Conservation (phyloP, 1,140 invertebrate genomes). For the Drosophila carrolli region DNA sequence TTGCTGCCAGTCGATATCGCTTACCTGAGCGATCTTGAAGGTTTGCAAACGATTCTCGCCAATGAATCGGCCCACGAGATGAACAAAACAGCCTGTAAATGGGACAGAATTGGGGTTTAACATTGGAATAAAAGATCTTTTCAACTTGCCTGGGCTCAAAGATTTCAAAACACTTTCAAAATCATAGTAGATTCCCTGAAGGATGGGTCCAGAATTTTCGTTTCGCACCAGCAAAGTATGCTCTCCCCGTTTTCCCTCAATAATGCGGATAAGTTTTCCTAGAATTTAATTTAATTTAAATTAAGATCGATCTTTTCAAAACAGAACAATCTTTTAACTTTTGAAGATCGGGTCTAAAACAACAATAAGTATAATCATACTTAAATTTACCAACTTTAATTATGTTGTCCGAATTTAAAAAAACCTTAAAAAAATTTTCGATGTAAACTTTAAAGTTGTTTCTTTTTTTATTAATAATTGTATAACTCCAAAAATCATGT, state of each 20-base stretch:
- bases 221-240: constrained; percentile 63
- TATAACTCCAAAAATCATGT: no score
- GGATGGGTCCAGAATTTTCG: constrained; percentile 57
- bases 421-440: no score
- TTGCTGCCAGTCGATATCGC: constrained; percentile 30
- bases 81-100: constrained; percentile 57
- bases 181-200: constrained; percentile 73
- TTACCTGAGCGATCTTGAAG: constrained; percentile 56
- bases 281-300: neutral
- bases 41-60: constrained; percentile 63
- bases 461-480: no score
- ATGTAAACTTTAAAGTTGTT: no score
- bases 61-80: constrained; percentile 64
- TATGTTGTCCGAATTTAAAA: no score
- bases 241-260: constrained; percentile 62
- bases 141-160: constrained; percentile 33
- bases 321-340: no score
- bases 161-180: constrained; percentile 48
- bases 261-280: constrained; percentile 70
- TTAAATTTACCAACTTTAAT: no score
- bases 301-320: neutral
- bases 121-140: neutral
- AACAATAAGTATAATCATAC: no score
- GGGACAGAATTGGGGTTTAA: neutral
- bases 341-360: no score